These are phyloP conservation scores for Amorpha juglandis DNA, from an alignment of 2,888 invertebrate genomes.

Conservation along the genomic window DNA sequence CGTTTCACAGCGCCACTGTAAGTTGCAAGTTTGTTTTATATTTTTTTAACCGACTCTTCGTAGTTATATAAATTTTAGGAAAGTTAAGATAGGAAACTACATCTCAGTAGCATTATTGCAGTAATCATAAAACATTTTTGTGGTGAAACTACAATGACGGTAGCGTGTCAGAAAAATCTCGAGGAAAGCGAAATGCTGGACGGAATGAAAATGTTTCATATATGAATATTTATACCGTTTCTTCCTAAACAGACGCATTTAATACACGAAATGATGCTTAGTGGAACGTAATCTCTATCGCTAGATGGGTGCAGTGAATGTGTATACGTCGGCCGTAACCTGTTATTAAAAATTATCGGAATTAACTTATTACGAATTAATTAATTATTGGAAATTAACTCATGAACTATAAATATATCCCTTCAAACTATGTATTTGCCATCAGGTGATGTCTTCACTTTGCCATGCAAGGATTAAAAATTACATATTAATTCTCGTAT, in stretches of 20 bases:
- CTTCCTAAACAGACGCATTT: neutral
- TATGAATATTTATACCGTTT: constrained; percentile 4
- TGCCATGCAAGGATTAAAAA: no score
- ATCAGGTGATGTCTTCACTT: no score
- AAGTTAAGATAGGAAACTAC: constrained; percentile 5
- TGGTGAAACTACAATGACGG: constrained; percentile 6
- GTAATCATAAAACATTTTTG: constrained; percentile 17
- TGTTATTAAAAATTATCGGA: no score
- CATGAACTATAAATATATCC: no score
- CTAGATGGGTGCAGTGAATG: no score
- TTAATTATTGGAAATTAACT: no score
- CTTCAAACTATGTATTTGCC: no score
- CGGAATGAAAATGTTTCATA: neutral
- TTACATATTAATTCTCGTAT: no score
- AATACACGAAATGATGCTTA: neutral
- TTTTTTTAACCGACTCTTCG: neutral
- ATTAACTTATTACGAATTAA: no score
- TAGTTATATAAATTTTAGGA: neutral
- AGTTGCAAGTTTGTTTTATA: neutral
- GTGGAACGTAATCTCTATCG: neutral
- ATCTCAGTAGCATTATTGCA: constrained; percentile 10
- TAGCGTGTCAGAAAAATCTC: constrained; percentile 24
- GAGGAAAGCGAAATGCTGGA: constrained; percentile 21
- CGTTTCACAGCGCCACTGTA: no score
- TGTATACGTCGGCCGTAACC: no score